phyloP scores from a whole-genome alignment of 2,113 vertebrate species.

The Nipponia nippon region DNA sequence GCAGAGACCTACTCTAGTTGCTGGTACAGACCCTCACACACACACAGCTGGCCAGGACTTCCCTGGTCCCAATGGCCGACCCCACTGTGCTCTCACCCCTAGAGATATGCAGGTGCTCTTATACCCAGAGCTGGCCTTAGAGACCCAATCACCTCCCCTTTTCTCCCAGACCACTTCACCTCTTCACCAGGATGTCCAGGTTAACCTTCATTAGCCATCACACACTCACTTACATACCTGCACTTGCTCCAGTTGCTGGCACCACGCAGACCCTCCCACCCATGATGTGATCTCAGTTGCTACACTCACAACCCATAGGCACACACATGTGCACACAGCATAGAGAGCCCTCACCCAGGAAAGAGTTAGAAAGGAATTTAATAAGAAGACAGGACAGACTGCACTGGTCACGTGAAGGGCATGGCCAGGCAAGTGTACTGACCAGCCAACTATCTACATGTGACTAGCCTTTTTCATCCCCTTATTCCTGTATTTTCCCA shows the following conservation, averaged over 20 bases:
- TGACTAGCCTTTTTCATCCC: background rate
- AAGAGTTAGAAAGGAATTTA: background rate
- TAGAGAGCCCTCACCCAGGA: background rate
- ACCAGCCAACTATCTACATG: background rate
- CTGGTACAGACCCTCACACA: background rate
- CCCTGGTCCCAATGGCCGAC: too few species aligned
- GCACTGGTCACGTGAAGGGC: background rate
- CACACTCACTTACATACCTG: background rate
- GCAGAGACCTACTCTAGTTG: background rate
- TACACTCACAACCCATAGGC: background rate
- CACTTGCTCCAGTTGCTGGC: background rate
- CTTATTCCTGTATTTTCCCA: background rate
- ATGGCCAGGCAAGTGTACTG: background rate
- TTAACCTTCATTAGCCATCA: background rate
- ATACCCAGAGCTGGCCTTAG: background rate
- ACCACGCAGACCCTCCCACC: background rate
- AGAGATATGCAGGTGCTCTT: background rate
- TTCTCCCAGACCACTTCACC: background rate
- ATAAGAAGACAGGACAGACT: too few species aligned
- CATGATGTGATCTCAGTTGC: background rate
- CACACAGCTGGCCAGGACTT: background rate
- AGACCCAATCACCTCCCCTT: background rate
- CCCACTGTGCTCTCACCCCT: background rate
- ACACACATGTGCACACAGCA: rapidly evolving
- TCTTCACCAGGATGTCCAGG: background rate